Evolutionary conservation across 2,888 invertebrate genomes (phyloP).

Genomic region (Orthosia incerta): DNA sequence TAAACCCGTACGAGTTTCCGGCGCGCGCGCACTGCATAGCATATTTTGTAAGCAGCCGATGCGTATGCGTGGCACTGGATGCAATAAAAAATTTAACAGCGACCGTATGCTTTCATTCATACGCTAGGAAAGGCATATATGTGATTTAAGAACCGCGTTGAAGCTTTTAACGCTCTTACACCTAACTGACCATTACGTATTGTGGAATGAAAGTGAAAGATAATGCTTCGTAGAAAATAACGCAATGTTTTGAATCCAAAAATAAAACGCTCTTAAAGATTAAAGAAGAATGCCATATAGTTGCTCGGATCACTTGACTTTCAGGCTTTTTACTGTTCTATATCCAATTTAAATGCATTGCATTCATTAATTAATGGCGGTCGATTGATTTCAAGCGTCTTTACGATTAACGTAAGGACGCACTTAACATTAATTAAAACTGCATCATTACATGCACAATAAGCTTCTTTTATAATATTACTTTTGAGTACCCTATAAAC

Average conservation of each 20-base stretch:
- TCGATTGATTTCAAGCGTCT: slow-evolving; percentile 85
- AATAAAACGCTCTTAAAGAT: slow-evolving; percentile 38
- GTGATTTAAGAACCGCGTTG: slow-evolving; percentile 80
- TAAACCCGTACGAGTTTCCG: slow-evolving; percentile 88
- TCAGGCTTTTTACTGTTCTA: slow-evolving; percentile 42
- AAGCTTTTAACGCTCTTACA: slow-evolving; percentile 52
- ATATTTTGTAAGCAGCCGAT: slow-evolving; percentile 87
- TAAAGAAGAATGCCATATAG: slow-evolving; percentile 15
- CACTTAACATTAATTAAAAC: slow-evolving; percentile 64
- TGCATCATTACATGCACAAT: slow-evolving; percentile 52
- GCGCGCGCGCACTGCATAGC: slow-evolving; percentile 88
- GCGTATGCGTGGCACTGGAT: slow-evolving; percentile 82
- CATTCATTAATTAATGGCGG: slow-evolving; percentile 71
- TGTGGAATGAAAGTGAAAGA: slow-evolving; percentile 51
- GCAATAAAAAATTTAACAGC: slow-evolving; percentile 86
- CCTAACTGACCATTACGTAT: slow-evolving; percentile 44
- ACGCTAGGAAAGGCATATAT: slow-evolving; percentile 75
- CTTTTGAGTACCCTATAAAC: slow-evolving; percentile 14
- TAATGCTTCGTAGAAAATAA: slow-evolving; percentile 36
- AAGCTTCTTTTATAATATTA: slow-evolving; percentile 24
- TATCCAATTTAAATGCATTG: slow-evolving; percentile 73
- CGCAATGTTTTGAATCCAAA: slow-evolving; percentile 33
- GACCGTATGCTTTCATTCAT: slow-evolving; percentile 84
- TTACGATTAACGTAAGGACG: slow-evolving; percentile 58
- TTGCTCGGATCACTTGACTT: slow-evolving; percentile 36